Base-by-base conservation (phyloP, 2,797 vertebrate genomes). In the Coreius guichenoti region DNA sequence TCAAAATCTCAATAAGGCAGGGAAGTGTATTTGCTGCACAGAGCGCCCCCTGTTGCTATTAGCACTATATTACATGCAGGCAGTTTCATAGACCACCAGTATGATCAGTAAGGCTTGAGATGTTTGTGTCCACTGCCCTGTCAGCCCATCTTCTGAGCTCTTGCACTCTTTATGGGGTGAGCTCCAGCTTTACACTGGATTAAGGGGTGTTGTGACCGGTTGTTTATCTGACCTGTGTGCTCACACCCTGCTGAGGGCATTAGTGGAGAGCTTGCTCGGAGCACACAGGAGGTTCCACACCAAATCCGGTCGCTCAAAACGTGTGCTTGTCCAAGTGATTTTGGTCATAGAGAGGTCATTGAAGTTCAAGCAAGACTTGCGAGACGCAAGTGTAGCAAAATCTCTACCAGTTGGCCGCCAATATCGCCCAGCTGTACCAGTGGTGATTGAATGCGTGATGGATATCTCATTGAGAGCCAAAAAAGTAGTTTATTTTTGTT, bases 11-110 rank as follows among this genome's bases (percentile, higher is more conserved):
- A 45, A 2, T 26, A 31, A 43, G 8, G 5, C 31, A 67, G 47
- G 76, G 39, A 39, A 43, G 84, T 91, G 54, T 73, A 91, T 49
- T 75, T 82, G 89, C 61, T 90, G 92, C 86, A 90, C 84, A 91
- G 86, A 92, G 89, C 91, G 90, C 93, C 92, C 90, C 91, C 93
- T 92, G 8, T 90, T 89, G 92, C 70, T 29, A 72, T 56, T 54
- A 54, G 9, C 1, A 0, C 43, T 54, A 16, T 31, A 69, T 69
- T 36, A 76, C 79, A 76, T 5, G 8, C 49, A 36, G 67, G 21
- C 7, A 31, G 17, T 14, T 69, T 68, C 33, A 19, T 56, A 68
- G 79, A 81, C 65, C 63, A 21, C 11, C 63, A 73, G 74, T n/a
- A 47, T 14, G 36, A 19, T 67, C 49, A 39, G 31, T 23, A 45